These are phyloP conservation scores for Clarias batrachus DNA, from an alignment of 2,113 vertebrate species.

Conservation along the genomic window DNA sequence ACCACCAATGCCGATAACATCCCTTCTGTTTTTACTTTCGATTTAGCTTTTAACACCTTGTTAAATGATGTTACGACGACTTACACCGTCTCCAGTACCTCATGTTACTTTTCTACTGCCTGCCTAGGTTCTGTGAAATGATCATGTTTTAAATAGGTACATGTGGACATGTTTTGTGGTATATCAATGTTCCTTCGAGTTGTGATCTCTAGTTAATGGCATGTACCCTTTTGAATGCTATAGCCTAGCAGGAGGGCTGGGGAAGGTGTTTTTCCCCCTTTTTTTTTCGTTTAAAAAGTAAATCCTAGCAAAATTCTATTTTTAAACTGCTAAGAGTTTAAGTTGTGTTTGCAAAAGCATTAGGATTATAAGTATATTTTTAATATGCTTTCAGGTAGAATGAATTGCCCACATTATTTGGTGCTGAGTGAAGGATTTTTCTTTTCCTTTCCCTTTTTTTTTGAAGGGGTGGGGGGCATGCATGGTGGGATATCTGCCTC, in stretches of 20 bases:
- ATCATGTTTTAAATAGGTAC: conserved; percentile 92
- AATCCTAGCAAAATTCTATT: conserved; percentile 62
- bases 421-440: conserved; percentile 81
- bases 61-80: conserved; percentile 82
- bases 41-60: conserved; percentile 75
- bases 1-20: conserved; percentile 54
- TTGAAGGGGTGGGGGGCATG: conserved; percentile 80
- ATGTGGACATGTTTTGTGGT: conserved; percentile 90
- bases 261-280: conserved; percentile 37
- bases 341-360: conserved; percentile 79
- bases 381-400: conserved; percentile 75
- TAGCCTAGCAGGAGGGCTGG: conserved; percentile 77
- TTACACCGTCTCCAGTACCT: conserved; percentile 88
- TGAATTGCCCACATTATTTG: conserved; percentile 83
- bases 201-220: conserved; percentile 93
- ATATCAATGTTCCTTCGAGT: conserved; percentile 99
- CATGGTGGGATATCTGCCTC: conserved; percentile 98
- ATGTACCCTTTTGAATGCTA: conserved; percentile 93
- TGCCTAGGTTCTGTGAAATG: conserved; percentile 93
- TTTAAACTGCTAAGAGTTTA: conserved; percentile 72
- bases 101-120: conserved; percentile 88
- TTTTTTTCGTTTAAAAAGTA: conserved; percentile 41
- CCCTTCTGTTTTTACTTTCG: conserved; percentile 40
- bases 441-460: conserved; percentile 59
- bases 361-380: conserved; percentile 53